Percentiles rank a stretch among this genome's conserved stretches.
Conservation (phyloP, 1,140 invertebrate genomes). For the Akabosia matsudoensis region DNA sequence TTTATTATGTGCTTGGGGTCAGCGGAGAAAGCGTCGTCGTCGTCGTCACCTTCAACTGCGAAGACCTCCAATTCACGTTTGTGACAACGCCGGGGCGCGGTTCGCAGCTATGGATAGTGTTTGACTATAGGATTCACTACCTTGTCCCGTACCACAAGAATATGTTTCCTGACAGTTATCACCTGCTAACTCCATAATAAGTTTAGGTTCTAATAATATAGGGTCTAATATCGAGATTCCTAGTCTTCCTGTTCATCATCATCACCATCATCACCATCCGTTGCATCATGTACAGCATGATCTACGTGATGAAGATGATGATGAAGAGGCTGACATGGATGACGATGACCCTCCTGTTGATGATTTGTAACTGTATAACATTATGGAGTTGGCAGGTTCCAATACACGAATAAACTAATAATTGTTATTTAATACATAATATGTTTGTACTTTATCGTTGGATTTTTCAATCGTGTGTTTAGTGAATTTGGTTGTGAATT, state of each 20-base stretch:
- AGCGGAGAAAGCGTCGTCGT: constrained; percentile 34
- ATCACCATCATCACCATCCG: background rate
- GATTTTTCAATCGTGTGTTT: too few species aligned
- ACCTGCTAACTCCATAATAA: constrained; percentile 6
- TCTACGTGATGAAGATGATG: background rate
- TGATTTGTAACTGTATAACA: background rate
- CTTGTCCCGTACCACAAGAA: background rate
- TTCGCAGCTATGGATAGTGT: constrained; percentile 47
- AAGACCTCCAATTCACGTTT: constrained; percentile 43
- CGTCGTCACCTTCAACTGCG: constrained; percentile 26
- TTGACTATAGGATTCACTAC: constrained; percentile 24
- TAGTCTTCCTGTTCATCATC: background rate
- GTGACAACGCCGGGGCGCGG: constrained; percentile 42
- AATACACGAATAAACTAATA: background rate
- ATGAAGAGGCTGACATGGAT: background rate
- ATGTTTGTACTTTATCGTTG: too few species aligned
- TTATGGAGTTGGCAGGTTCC: background rate
- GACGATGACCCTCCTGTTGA: background rate
- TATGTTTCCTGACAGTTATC: constrained; percentile 19
- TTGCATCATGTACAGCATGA: background rate
- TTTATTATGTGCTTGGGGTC: constrained; percentile 38
- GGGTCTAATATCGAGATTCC: background rate
- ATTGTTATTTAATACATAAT: background rate
- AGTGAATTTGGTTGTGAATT: too few species aligned
- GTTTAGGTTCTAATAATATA: background rate